These are phyloP conservation scores for Dendrocopos noguchii DNA, from an alignment of 2,113 vertebrate species.

Conservation along the genomic window DNA sequence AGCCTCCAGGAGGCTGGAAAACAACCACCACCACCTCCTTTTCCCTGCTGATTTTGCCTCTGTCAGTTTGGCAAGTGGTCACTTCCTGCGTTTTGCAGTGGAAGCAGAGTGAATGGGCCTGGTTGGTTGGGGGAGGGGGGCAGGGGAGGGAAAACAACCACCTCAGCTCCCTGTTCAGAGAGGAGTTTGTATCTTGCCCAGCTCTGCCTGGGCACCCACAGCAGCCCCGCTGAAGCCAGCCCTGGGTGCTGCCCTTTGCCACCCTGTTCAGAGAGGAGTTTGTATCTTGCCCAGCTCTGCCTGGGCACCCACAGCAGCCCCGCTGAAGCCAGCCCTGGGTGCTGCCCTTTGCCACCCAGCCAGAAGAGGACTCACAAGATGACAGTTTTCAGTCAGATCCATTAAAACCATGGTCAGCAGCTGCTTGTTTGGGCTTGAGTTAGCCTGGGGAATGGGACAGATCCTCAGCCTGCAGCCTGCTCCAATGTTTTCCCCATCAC, in stretches of 20 bases:
- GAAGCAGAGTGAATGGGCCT: not conserved
- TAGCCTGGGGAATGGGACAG: not conserved
- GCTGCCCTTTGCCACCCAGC: not conserved
- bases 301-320: not conserved
- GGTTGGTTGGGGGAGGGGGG: not conserved
- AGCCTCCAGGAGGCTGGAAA: constrained; percentile 51
- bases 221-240: not conserved
- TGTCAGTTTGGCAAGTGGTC: constrained; percentile 47
- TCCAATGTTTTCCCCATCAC: not conserved
- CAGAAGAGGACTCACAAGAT: not conserved
- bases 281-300: constrained; percentile 55
- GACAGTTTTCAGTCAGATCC: not conserved
- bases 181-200: constrained; percentile 38
- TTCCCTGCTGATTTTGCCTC: constrained; percentile 42
- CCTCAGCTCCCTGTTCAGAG: not conserved
- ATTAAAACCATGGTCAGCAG: not conserved
- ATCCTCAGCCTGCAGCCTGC: not conserved
- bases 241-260: not conserved
- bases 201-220: not conserved
- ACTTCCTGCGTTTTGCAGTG: constrained; percentile 66
- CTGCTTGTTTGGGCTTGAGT: not conserved
- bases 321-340: not conserved
- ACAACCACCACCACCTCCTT: constrained; percentile 66
- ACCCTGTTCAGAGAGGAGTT: not conserved
- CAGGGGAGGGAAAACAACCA: not conserved